Evolutionary conservation across 2,797 vertebrate species (phyloP).

Genomic region (Poliocrania exsul): DNA sequence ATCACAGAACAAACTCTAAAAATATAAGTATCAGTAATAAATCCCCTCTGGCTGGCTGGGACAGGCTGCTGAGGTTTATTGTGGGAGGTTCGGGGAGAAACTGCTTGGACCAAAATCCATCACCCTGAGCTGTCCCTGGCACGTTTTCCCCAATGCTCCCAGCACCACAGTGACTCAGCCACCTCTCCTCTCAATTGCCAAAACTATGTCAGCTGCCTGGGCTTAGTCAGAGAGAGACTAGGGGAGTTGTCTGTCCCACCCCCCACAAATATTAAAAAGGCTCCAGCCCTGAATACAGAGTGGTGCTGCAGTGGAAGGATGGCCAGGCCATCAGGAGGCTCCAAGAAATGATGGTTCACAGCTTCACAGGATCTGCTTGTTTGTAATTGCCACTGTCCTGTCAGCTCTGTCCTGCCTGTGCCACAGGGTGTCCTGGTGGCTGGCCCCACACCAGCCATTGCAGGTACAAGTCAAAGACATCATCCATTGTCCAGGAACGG

Average conservation of each 20-base stretch:
- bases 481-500: neutral
- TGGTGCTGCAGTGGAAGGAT: neutral
- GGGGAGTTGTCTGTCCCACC: neutral
- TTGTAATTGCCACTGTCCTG: neutral
- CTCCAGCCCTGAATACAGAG: neutral
- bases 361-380: neutral
- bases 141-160: fast-evolving
- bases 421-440: neutral
- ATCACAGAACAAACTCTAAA: neutral
- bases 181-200: neutral
- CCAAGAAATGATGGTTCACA: neutral
- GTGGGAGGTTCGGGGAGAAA: neutral
- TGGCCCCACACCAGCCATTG: fast-evolving
- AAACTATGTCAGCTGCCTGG: neutral
- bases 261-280: neutral
- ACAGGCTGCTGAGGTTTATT: neutral
- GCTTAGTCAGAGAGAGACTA: neutral
- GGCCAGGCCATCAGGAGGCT: neutral
- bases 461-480: fast-evolving
- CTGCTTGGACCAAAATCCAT: neutral
- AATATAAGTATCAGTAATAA: neutral
- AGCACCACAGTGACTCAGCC: neutral
- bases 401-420: neutral
- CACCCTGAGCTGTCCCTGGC: slow-evolving; percentile 3
- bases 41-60: neutral